phyloP scores from a whole-genome alignment of 1,140 invertebrate species.

The Atta cephalotes region DNA sequence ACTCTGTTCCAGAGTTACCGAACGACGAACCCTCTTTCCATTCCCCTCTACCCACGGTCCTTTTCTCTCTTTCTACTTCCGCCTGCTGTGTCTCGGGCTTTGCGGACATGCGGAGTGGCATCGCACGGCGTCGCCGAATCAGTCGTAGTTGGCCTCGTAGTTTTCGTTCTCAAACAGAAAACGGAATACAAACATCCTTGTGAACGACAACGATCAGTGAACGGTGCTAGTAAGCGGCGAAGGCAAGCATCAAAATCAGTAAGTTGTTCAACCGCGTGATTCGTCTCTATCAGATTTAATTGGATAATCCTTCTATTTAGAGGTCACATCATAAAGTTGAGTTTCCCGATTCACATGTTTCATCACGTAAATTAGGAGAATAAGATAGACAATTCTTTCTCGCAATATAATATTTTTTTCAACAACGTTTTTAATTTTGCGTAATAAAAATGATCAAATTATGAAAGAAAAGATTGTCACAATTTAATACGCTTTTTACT shows the following conservation, averaged over 20 bases:
- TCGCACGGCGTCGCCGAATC: constrained; percentile 81
- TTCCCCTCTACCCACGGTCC: not conserved
- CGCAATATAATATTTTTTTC: not conserved
- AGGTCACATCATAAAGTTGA: constrained; percentile 9
- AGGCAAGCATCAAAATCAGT: constrained; percentile 55
- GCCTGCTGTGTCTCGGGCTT: constrained; percentile 57
- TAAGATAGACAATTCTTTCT: not conserved
- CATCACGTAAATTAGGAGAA: not conserved
- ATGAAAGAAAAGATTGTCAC: not conserved
- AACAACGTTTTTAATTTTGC: not conserved
- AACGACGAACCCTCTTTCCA: constrained; percentile 69
- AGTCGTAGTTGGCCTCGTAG: constrained; percentile 83
- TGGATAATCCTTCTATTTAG: constrained; percentile 53
- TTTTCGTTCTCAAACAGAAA: constrained; percentile 84
- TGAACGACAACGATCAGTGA: constrained; percentile 59
- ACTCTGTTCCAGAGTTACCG: constrained; percentile 84
- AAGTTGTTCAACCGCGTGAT: constrained; percentile 71
- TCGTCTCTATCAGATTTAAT: constrained; percentile 44
- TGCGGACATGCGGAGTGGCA: constrained; percentile 22
- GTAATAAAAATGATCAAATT: not conserved
- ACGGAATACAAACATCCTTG: constrained; percentile 81
- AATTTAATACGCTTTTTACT: not conserved
- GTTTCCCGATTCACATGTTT: not conserved
- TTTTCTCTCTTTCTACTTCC: constrained; percentile 63
- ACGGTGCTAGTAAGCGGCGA: constrained; percentile 29